These are phyloP conservation scores for Chionomys nivalis DNA, from an alignment of 2,113 vertebrate genomes.

Conservation along the genomic window DNA sequence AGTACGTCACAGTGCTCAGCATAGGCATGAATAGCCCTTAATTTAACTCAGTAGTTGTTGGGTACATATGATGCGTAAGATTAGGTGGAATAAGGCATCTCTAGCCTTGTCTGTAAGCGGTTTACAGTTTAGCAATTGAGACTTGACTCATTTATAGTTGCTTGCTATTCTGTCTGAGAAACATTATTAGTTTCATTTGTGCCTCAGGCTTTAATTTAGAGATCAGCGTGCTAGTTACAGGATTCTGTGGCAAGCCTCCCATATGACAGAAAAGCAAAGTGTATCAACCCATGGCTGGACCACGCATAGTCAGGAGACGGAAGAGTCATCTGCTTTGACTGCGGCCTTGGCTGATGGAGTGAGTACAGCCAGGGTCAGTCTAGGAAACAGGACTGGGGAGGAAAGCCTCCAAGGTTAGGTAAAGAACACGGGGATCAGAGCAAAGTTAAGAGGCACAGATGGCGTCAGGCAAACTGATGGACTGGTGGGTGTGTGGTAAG, in stretches of 20 bases:
- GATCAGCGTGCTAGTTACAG: not conserved
- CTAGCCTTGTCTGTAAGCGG: not conserved
- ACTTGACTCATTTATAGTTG: not conserved
- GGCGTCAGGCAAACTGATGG: not conserved
- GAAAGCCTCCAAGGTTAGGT: not conserved
- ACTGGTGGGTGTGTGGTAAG: not conserved
- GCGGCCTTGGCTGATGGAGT: not conserved
- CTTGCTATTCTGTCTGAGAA: not conserved
- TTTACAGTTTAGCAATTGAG: not conserved
- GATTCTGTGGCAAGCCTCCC: not conserved
- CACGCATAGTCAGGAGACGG: not conserved
- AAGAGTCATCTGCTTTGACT: not conserved
- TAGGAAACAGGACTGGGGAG: not conserved
- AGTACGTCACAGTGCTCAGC: not conserved
- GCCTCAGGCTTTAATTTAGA: not conserved
- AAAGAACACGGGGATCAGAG: not conserved
- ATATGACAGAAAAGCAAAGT: not conserved
- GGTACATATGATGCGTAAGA: not conserved
- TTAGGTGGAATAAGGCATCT: not conserved
- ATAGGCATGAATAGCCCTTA: not conserved
- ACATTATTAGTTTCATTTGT: not conserved
- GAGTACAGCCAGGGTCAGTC: not conserved
- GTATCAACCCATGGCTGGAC: rapidly evolving
- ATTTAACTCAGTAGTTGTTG: not conserved
- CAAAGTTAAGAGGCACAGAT: not conserved